Evolutionary conservation across 2,888 invertebrate species (phyloP), one percentile per base, ranked within the genome.

Genomic region (Trilocha varians): DNA sequence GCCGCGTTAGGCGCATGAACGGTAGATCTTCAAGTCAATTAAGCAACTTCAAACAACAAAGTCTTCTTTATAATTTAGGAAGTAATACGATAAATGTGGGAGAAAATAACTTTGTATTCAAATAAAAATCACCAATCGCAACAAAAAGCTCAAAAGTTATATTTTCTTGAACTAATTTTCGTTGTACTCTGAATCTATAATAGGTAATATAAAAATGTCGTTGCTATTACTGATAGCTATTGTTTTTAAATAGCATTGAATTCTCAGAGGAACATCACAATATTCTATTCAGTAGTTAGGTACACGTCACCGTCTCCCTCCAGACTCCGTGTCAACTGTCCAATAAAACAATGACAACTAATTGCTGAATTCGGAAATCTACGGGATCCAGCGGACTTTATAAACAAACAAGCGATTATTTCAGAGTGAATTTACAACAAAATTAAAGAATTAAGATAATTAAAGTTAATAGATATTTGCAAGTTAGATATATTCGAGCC

Each of bases 31-130:
- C n/a, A n/a, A n/a, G n/a, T n/a, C n/a, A n/a, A n/a, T n/a, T n/a
- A n/a, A n/a, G n/a, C n/a, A n/a, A n/a, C n/a, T n/a, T n/a, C n/a
- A n/a, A n/a, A n/a, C n/a, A n/a, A 77, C 78, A 61, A 68, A 53
- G 79, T 66, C 74, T 82, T 82, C 80, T 83, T 82, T 82, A 82
- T 83, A 82, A 83, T 83, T 78, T 83, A 82, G 71, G 78, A 70
- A 76, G 78, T 74, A 78, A 80, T 75, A 78, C 77, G 75, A 77
- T 74, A 76, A 76, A 67, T 65, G 62, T 69, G 67, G 62, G 69
- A 62, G 75, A 76, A 76, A 77, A 16, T 74, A 79, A 79, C 78
- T 82, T 82, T 83, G 82, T 83, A 80, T 80, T 79, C 6, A 3
- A 25, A 25, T 25, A 2, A 2, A 25, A 25, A 25, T 9, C 5